Conservation (phyloP, 2,113 vertebrate species). For the Diphyllodes magnificus region DNA sequence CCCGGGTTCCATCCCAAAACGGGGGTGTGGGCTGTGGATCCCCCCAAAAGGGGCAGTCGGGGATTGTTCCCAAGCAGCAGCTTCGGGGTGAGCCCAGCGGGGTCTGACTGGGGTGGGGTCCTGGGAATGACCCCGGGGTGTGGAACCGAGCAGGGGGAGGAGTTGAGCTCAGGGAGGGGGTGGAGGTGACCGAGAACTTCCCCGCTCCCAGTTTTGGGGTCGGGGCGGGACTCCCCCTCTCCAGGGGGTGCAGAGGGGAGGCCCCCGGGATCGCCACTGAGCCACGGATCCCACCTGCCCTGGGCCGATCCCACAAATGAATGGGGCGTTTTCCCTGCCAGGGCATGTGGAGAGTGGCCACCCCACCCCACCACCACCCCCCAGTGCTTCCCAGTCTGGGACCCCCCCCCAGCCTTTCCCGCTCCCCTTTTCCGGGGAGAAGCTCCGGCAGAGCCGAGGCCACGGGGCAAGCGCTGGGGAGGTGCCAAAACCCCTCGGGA, state of each 20-base stretch:
- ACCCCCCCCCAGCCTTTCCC: neutral
- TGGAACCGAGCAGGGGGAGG: neutral
- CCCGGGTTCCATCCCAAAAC: fast-evolving
- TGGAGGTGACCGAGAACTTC: neutral
- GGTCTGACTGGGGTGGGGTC: neutral
- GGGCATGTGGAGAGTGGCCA: no score
- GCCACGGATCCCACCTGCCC: neutral
- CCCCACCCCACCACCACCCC: no score
- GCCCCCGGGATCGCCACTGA: neutral
- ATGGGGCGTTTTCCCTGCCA: fast-evolving
- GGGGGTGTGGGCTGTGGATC: neutral
- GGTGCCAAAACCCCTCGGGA: neutral
- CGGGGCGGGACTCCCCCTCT: neutral
- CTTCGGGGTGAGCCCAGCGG: neutral
- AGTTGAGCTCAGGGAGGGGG: neutral
- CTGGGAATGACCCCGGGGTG: fast-evolving
- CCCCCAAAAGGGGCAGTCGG: neutral
- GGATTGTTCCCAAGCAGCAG: neutral
- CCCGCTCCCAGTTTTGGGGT: neutral
- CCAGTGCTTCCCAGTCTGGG: neutral
- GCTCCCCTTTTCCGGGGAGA: neutral
- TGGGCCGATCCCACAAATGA: fast-evolving
- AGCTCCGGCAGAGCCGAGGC: neutral
- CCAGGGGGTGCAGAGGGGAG: neutral
- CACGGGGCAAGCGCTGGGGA: neutral